Evolutionary conservation across 2,797 vertebrate species (phyloP).

Genomic region (Babyrousa celebensis): DNA sequence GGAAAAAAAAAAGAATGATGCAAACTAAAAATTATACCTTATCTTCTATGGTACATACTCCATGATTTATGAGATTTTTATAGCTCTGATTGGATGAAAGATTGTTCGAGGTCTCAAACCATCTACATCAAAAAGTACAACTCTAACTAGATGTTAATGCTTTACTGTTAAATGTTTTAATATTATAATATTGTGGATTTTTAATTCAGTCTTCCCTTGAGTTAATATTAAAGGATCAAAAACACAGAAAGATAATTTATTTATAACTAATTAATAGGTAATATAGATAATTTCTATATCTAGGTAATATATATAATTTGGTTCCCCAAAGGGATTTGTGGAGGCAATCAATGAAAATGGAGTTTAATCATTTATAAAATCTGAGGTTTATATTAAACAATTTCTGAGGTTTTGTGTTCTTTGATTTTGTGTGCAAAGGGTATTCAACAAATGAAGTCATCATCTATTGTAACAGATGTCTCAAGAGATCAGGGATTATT

Average conservation of each 20-base stretch:
- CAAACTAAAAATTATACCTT: slow-evolving; percentile 1
- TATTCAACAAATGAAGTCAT: slow-evolving; percentile 38
- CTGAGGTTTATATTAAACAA: not conserved
- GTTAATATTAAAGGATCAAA: slow-evolving; percentile 50
- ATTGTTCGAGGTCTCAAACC: not conserved
- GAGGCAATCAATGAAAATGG: not conserved
- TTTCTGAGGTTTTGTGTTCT: slow-evolving; percentile 31
- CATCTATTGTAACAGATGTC: not conserved
- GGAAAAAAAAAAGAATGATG: not conserved
- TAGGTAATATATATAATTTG: slow-evolving; percentile 27
- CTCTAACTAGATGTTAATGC: slow-evolving; percentile 21
- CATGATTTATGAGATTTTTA: slow-evolving; percentile 8
- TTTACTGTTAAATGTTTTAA: slow-evolving; percentile 49
- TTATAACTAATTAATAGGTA: slow-evolving; percentile 4
- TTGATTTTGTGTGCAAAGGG: slow-evolving; percentile 7
- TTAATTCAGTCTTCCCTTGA: slow-evolving; percentile 46
- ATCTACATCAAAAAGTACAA: slow-evolving; percentile 5
- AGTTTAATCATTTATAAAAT: slow-evolving; percentile 67
- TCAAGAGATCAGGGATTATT: slow-evolving; percentile 18
- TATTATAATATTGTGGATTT: not conserved
- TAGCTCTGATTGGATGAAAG: not conserved
- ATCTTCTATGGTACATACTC: not conserved
- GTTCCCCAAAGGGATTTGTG: slow-evolving; percentile 38
- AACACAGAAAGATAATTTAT: slow-evolving; percentile 48
- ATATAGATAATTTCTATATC: not conserved